A percentile compares a stretch with the other conserved stretches of the same genome.
Evolutionary conservation across 2,113 vertebrate species (phyloP).

Genomic region (Cyphomyrus discorhynchus): DNA sequence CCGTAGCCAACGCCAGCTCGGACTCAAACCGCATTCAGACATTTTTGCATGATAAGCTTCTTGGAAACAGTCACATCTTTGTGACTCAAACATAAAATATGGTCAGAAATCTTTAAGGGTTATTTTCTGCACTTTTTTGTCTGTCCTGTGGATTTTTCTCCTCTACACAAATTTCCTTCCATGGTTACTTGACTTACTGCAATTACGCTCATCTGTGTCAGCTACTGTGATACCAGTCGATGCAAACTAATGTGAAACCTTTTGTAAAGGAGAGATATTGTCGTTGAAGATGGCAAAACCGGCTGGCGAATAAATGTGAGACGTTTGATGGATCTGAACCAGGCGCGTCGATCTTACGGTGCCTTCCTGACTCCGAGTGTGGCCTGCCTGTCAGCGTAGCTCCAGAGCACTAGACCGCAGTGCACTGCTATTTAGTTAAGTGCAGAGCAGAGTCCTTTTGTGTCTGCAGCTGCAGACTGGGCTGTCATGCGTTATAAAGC

Average conservation of each 20-base stretch:
- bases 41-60: background rate
- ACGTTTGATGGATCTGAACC: background rate
- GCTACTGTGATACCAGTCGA: too few relatives aligned
- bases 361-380: background rate
- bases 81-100: background rate
- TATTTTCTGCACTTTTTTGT: background rate
- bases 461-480: slow-evolving; percentile 5
- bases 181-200: background rate
- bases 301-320: background rate
- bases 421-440: background rate
- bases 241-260: background rate
- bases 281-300: background rate
- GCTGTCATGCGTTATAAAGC: slow-evolving; percentile 5
- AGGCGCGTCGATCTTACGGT: background rate
- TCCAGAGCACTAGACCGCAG: background rate
- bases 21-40: background rate
- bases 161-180: background rate
- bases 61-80: background rate
- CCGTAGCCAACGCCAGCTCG: background rate
- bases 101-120: background rate
- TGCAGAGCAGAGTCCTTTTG: background rate
- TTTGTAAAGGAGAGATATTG: background rate
- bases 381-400: background rate
- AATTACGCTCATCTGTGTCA: background rate
- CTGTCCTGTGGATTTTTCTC: background rate